Percentiles rank a stretch among this genome's conserved stretches.
Evolutionary conservation across 2,113 vertebrate species (phyloP).

Genomic region (Tringa solitaria): DNA sequence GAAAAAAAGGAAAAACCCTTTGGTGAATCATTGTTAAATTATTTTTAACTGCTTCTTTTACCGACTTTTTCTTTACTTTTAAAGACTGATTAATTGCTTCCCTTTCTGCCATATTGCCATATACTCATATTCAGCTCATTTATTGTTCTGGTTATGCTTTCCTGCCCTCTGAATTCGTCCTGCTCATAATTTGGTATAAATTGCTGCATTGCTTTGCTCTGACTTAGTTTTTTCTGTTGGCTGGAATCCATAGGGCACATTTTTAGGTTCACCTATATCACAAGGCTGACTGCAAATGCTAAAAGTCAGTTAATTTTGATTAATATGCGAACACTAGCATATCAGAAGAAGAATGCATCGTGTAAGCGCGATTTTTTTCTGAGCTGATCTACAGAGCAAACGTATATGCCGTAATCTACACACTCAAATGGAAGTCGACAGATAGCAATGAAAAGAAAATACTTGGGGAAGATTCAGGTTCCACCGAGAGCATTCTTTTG

Average conservation of each 20-base stretch:
- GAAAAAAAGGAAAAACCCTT: neutral
- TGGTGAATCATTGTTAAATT: neutral
- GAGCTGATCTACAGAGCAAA: slow-evolving; percentile 22
- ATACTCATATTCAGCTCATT: neutral
- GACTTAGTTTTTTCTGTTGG: neutral
- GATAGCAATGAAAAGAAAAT: slow-evolving; percentile 60
- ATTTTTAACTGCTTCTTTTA: neutral
- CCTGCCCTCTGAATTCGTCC: neutral
- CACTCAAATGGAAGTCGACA: slow-evolving; percentile 69
- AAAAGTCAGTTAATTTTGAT: neutral
- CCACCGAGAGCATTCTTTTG: neutral
- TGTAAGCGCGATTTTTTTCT: slow-evolving; percentile 26
- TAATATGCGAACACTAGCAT: neutral
- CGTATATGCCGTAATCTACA: neutral
- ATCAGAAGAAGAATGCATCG: neutral
- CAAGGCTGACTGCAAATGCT: neutral
- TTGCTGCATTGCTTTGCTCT: neutral
- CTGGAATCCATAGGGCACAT: neutral
- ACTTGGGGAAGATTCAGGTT: neutral
- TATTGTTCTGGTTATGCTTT: neutral
- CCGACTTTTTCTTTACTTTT: neutral
- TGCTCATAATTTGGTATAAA: neutral
- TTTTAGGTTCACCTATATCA: neutral
- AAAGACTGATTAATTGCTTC: neutral
- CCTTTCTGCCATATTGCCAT: neutral